Evolutionary conservation across 2,888 invertebrate genomes (phyloP).

Genomic region (Stratiomys singularior): DNA sequence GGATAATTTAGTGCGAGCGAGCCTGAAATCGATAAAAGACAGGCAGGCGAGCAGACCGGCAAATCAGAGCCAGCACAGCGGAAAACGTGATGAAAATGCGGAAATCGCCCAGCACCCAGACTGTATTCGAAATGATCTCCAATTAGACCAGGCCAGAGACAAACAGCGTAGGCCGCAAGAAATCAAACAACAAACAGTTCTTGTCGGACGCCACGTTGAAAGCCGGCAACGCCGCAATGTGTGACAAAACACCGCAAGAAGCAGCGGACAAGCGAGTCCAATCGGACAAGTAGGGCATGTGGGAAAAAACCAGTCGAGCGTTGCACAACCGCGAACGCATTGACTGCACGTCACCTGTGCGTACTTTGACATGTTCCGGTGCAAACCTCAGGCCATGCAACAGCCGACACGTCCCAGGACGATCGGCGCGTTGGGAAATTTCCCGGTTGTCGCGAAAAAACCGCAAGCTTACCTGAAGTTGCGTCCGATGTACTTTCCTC

Average conservation of each 20-base stretch:
- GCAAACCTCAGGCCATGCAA: neutral
- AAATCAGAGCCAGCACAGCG: neutral
- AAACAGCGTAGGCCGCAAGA: neutral
- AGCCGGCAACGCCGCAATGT: slow-evolving; percentile 16
- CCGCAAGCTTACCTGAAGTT: slow-evolving; percentile 61
- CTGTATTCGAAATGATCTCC: neutral
- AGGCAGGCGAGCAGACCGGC: too few relatives aligned
- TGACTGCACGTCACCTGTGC: neutral
- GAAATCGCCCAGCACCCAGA: neutral
- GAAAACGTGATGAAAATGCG: neutral
- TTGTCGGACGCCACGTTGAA: neutral
- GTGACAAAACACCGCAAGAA: neutral
- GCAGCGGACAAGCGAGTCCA: slow-evolving; percentile 3
- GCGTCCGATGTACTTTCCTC: slow-evolving; percentile 71
- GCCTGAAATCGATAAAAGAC: neutral
- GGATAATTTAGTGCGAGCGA: neutral
- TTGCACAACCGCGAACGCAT: slow-evolving; percentile 27
- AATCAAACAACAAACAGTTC: neutral
- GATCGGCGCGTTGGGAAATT: neutral
- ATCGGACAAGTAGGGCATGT: neutral
- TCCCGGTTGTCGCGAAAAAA: neutral
- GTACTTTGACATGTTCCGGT: neutral
- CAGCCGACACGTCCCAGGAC: neutral
- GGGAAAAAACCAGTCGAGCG: neutral
- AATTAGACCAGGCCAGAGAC: neutral